Conservation (phyloP, 2,113 vertebrate species). For the Argyrosomus japonicus region DNA sequence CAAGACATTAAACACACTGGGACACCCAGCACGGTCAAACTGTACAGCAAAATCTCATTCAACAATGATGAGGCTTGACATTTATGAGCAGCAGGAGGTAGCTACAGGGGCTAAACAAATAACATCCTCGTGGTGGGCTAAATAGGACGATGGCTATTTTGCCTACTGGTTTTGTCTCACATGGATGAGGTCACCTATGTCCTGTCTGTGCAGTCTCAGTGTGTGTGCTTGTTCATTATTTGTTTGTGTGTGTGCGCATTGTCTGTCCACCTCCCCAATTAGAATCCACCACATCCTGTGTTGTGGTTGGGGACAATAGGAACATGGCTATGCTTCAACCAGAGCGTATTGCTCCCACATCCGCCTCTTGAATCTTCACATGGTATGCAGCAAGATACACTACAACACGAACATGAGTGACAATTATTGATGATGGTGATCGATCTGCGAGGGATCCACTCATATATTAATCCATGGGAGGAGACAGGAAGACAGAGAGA, state of each 20-base stretch:
- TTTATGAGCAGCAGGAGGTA: slow-evolving; percentile 61
- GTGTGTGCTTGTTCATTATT: slow-evolving; percentile 41
- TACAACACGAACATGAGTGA: neutral
- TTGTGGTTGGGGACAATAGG: slow-evolving; percentile 72
- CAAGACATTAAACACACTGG: slow-evolving; percentile 38
- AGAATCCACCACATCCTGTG: slow-evolving; percentile 80
- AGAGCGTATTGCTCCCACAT: slow-evolving; percentile 66
- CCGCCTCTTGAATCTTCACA: slow-evolving; percentile 62
- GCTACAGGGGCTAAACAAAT: slow-evolving; percentile 73
- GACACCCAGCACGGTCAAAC: slow-evolving; percentile 35
- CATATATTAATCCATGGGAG: slow-evolving; percentile 23
- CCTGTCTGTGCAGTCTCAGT: slow-evolving; percentile 42
- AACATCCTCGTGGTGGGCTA: slow-evolving; percentile 60
- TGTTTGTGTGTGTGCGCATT: slow-evolving; percentile 39
- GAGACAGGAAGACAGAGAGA: slow-evolving; percentile 24
- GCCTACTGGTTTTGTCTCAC: slow-evolving; percentile 77
- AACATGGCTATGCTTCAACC: slow-evolving; percentile 58
- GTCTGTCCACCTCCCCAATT: slow-evolving; percentile 55
- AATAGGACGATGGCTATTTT: slow-evolving; percentile 61
- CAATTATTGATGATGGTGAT: slow-evolving; percentile 22
- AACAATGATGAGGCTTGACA: slow-evolving; percentile 47
- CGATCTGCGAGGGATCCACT: slow-evolving; percentile 45
- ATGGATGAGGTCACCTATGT: slow-evolving; percentile 73
- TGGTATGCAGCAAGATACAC: slow-evolving; percentile 37
- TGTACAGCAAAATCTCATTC: slow-evolving; percentile 46